Conservation (phyloP, 1,140 invertebrate genomes). For the Sipha flava region DNA sequence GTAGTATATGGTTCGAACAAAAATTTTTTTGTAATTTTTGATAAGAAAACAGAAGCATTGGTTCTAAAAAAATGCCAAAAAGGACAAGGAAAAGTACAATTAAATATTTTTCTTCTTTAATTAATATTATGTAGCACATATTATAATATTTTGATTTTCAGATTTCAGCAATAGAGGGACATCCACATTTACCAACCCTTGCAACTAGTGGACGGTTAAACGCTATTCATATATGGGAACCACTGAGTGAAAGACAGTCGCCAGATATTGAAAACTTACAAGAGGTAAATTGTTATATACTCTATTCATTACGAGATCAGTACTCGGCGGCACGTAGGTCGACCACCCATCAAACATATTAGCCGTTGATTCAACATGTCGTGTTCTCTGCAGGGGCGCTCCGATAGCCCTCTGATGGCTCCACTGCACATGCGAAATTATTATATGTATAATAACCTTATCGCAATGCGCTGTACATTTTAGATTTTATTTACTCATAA, state of each 20-base stretch:
- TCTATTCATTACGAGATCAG: too few species aligned
- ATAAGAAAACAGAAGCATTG: constrained; percentile 76
- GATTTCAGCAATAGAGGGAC: constrained; percentile 87
- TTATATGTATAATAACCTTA: too few species aligned
- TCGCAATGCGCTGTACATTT: too few species aligned
- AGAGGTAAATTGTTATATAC: constrained; percentile 42
- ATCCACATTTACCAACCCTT: constrained; percentile 76
- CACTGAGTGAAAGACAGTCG: constrained; percentile 47
- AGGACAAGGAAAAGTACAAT: constrained; percentile 75
- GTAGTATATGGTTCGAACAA: constrained; percentile 90
- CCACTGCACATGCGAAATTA: too few species aligned
- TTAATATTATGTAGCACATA: too few species aligned
- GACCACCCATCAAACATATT: too few species aligned
- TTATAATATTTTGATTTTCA: constrained; percentile 41
- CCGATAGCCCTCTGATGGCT: too few species aligned
- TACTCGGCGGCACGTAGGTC: too few species aligned
- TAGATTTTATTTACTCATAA: too few species aligned
- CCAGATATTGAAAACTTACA: constrained; percentile 48
- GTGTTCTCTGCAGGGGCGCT: too few species aligned
- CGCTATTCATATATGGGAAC: constrained; percentile 91
- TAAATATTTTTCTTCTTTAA: constrained; percentile 38
- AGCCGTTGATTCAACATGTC: too few species aligned
- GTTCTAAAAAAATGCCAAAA: constrained; percentile 81
- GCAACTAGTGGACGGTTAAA: constrained; percentile 85
- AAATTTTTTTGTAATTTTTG: constrained; percentile 88